Evolutionary conservation across 2,797 vertebrate species (phyloP), one percentile per base, ranked within the genome.

Genomic region (Serranus cabrilla): DNA sequence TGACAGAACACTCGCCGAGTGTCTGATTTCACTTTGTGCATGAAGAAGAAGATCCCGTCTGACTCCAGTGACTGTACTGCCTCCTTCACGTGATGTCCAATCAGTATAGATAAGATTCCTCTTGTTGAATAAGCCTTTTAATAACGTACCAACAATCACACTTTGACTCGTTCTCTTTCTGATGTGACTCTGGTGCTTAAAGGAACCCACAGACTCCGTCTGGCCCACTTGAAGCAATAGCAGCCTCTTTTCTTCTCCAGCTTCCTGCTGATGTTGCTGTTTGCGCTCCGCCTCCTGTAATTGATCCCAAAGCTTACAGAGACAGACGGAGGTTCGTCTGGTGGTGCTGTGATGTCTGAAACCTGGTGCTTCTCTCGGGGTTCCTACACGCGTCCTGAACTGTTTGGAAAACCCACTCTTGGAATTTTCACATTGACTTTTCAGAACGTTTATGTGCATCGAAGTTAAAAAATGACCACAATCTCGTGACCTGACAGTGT

Each of bases 171-270:
- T 5, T 13, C 17, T 1, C 17, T 45, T 21, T 67, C 47, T 66
- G 40, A 60, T 59, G 65, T 74, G 75, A 66, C 21, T 63, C 81
- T 85, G 87, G 87, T 88, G 88, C 88, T 88, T 51, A 7, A 11
- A 43, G 20, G 56, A 45, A 45, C 25, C 39, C 27, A 1, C 69
- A 60, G 54, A 54, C 66, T 65, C 17, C 10, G 60, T 75, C 55
- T 67, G 76, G 46, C 51, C 9, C 11, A 74, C 78, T 67, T 52
- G 74, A 86, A 91, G 89, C 89, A 89, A 90, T 76, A 83, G 71
- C 82, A 78, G 74, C 83, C 63, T 83, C 37, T 18, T 50, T 16
- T 31, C 31, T 2, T n/a, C 14, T 3, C 12, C 54, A 0, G 40
- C 74, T 11, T 74, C 47, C 71, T 64, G 59, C 55, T 51, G 63